Percentiles rank a stretch among this genome's conserved stretches.
Evolutionary conservation across 1,140 invertebrate genomes (phyloP).

Genomic region (Bombus confusus): DNA sequence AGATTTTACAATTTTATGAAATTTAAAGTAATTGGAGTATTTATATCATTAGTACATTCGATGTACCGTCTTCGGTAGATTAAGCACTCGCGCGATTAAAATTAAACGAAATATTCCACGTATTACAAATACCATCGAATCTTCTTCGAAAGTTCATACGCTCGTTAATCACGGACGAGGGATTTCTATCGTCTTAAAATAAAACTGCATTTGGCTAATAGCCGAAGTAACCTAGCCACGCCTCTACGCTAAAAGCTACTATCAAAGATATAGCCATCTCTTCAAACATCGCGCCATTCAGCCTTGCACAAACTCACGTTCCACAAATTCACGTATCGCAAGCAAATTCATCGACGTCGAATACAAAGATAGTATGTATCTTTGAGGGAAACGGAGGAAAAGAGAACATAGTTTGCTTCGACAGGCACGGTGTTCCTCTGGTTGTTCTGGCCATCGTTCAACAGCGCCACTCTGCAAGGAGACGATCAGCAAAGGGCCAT

Average conservation of each 20-base stretch:
- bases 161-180: neutral
- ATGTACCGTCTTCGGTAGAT: no score
- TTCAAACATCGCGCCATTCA: neutral
- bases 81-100: no score
- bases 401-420: neutral
- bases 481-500: constrained; percentile 92
- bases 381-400: neutral
- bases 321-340: neutral
- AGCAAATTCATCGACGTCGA: neutral
- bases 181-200: neutral
- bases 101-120: no score
- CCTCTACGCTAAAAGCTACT: no score
- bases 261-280: neutral
- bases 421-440: constrained; percentile 95
- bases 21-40: no score
- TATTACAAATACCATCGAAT: no score
- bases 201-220: neutral
- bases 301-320: neutral
- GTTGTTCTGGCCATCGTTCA: constrained; percentile 98
- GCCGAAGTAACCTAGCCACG: no score
- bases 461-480: constrained; percentile 89
- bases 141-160: no score
- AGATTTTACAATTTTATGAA: no score
- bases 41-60: no score
- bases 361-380: neutral